These are phyloP conservation scores for Poecile montanus DNA, from an alignment of 2,797 vertebrate species.

Conservation along the genomic window DNA sequence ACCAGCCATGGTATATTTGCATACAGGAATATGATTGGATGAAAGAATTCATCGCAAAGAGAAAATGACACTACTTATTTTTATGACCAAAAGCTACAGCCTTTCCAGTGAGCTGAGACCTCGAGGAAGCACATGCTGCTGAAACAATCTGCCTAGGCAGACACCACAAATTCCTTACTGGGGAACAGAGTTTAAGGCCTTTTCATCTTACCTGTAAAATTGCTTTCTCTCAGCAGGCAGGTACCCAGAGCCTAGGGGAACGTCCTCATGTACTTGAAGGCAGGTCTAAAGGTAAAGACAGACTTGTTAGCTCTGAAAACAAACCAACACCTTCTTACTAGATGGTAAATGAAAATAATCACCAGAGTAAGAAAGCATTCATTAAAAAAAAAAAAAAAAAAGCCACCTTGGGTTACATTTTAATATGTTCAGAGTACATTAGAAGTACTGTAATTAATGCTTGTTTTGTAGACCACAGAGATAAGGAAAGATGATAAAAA, in stretches of 20 bases:
- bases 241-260: neutral
- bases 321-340: neutral
- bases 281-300: neutral
- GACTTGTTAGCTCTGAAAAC: neutral
- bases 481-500: neutral
- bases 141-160: neutral
- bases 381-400: neutral
- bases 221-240: neutral
- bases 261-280: neutral
- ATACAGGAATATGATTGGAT: constrained; percentile 81
- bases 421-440: neutral
- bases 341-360: neutral
- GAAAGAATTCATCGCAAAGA: constrained; percentile 66
- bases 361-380: neutral
- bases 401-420: neutral
- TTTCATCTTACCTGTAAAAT: neutral
- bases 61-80: constrained; percentile 67
- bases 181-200: neutral
- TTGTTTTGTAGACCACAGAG: neutral
- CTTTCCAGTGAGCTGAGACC: constrained; percentile 60
- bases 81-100: constrained; percentile 67
- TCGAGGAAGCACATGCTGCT: constrained; percentile 8
- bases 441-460: neutral
- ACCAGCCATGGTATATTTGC: constrained; percentile 77
- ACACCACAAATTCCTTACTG: neutral